These are phyloP conservation scores for Oceanodroma tethys DNA, from an alignment of 2,113 vertebrate species.

Conservation along the genomic window DNA sequence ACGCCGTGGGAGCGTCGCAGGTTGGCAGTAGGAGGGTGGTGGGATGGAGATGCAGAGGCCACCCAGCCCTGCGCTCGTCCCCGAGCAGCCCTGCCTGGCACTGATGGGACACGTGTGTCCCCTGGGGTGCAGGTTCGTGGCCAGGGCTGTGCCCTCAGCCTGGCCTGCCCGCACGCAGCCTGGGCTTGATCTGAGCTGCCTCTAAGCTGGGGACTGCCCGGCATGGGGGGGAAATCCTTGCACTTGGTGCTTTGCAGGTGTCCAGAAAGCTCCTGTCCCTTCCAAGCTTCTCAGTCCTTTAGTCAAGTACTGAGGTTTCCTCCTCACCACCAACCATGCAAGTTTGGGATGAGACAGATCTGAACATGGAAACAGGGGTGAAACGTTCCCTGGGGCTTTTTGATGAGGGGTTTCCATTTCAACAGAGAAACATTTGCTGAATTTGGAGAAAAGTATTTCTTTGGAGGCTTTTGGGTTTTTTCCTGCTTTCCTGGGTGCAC, in stretches of 20 bases:
- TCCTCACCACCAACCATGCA: not conserved
- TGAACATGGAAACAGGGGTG: not conserved
- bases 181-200: not conserved
- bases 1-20: not conserved
- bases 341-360: not conserved
- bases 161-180: not conserved
- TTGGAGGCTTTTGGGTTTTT: not conserved
- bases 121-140: not conserved
- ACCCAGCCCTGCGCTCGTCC: not conserved
- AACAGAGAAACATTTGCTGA: not conserved
- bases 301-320: not conserved
- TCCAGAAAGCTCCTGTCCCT: not conserved
- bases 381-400: not conserved
- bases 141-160: not conserved
- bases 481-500: not conserved
- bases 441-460: not conserved
- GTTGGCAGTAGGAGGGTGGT: not conserved
- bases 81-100: not conserved
- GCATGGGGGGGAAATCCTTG: not conserved
- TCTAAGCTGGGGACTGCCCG: not conserved
- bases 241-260: not conserved
- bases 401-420: not conserved
- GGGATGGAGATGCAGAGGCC: not conserved
- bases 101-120: not conserved
- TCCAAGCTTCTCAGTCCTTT: not conserved